Percentiles rank a stretch among this genome's conserved stretches.
Conservation (phyloP, 2,888 invertebrate species). For the Scotopteryx bipunctaria region DNA sequence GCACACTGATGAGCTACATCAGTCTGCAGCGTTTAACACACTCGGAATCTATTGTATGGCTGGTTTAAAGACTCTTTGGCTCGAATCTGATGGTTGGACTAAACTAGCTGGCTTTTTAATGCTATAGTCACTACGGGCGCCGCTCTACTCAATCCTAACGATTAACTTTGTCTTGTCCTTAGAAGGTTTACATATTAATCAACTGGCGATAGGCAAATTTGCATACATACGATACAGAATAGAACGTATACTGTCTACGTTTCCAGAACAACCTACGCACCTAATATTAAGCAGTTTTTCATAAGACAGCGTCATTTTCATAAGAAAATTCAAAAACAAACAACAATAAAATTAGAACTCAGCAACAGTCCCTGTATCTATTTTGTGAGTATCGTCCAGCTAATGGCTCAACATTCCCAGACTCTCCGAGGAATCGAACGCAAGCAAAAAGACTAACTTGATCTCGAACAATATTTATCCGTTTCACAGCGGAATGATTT, state of each 20-base stretch:
- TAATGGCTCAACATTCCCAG: conserved; percentile 38
- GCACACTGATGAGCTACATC: conserved; percentile 16
- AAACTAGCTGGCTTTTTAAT: conserved; percentile 1
- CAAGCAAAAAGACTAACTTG: conserved; percentile 31
- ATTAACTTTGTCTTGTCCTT: conserved; percentile 38
- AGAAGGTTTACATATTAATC: conserved; percentile 35
- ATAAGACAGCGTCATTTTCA: neutral
- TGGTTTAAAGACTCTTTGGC: too few species aligned
- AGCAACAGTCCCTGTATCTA: conserved; percentile 21
- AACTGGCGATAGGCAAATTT: conserved; percentile 21
- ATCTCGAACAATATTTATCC: conserved; percentile 29
- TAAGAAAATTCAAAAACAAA: too few species aligned
- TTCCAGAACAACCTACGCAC: neutral
- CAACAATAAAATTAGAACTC: conserved; percentile 14
- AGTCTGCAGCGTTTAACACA: conserved; percentile 10
- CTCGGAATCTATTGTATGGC: too few species aligned
- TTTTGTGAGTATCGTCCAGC: conserved; percentile 35
- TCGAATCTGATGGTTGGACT: neutral
- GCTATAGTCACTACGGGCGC: conserved; percentile 46
- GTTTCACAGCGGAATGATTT: conserved; percentile 26
- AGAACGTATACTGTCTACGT: neutral
- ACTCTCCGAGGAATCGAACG: conserved; percentile 24
- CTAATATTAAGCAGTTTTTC: neutral
- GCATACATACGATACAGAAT: conserved; percentile 26
- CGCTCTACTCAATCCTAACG: conserved; percentile 43